Conservation (phyloP, 2,797 vertebrate species). For the Lophura swinhoii region DNA sequence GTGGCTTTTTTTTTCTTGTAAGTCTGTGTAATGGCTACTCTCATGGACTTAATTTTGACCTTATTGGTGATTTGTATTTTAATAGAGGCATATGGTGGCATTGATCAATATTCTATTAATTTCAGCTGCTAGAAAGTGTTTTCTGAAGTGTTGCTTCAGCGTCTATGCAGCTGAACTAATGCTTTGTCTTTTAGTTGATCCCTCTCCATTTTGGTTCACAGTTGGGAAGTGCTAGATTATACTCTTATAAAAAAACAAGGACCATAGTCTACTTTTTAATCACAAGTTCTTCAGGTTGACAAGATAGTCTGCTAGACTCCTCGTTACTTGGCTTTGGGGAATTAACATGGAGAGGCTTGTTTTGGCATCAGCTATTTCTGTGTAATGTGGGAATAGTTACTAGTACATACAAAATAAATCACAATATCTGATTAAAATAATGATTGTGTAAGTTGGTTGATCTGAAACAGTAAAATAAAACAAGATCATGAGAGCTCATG, state of each 20-base stretch:
- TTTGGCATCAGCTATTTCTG: neutral
- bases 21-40: neutral
- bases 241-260: neutral
- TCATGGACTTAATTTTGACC: neutral
- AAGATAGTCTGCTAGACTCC: neutral
- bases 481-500: neutral
- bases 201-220: neutral
- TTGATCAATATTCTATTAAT: neutral
- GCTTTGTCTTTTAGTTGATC: neutral
- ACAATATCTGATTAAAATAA: neutral
- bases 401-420: no score
- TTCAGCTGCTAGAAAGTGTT: neutral
- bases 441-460: neutral
- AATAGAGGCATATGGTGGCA: neutral
- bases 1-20: neutral
- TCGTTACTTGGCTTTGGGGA: neutral
- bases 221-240: neutral
- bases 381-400: no score
- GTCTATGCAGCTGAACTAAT: neutral
- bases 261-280: neutral
- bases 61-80: neutral
- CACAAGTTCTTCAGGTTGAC: neutral
- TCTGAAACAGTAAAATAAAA: neutral
- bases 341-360: neutral
- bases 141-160: neutral